Evolutionary conservation across 2,113 vertebrate genomes (phyloP), one percentile per base, ranked within the genome.

Genomic region (Embiotoca jacksoni): DNA sequence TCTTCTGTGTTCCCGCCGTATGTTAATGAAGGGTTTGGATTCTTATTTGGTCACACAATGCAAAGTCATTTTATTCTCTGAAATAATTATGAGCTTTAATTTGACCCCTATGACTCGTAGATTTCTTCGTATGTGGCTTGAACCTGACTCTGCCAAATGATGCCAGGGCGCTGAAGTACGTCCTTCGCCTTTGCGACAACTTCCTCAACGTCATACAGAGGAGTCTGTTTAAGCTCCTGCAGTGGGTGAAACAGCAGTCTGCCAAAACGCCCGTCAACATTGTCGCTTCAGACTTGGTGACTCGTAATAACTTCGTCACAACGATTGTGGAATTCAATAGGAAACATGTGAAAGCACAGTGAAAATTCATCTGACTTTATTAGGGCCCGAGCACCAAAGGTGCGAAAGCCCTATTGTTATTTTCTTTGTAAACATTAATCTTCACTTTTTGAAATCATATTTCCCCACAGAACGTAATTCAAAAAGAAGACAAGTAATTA

Each of bases 51-150:
- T 37, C 39, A 11, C 41, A 44, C 41, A 44, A 9, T 44, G 41
- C 7, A 44, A 8, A 15, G 47, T 49, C 7, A 16, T 49, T 16
- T 5, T 15, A 16, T 16, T 15, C 1, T 49, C 11, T 67, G 37
- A 58, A 32, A 31, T 41, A 8, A 36, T 7, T 16, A 5, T 55
- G 7, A 62, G 1, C 11, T 72, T 7, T 49, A 9, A 15, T 39
- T 7, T 78, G 31, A 1, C 32, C 33, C 2, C 3, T 1, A 13
- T 54, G 30, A 35, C 39, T 54, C 63, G 46, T 75, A 92, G 91
- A 31, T 74, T 89, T 92, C 62, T 85, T 76, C 7, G 88, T 85
- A 2, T 91, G 91, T 14, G 89, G 89, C 69, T 58, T 92, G 81
- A 92, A 92, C 75, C 63, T 87, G 55, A 92, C 91, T 0, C 85